Percentiles rank a stretch among this genome's conserved stretches.
Evolutionary conservation across 1,140 invertebrate species (phyloP).

Genomic region (Globodera rostochiensis): DNA sequence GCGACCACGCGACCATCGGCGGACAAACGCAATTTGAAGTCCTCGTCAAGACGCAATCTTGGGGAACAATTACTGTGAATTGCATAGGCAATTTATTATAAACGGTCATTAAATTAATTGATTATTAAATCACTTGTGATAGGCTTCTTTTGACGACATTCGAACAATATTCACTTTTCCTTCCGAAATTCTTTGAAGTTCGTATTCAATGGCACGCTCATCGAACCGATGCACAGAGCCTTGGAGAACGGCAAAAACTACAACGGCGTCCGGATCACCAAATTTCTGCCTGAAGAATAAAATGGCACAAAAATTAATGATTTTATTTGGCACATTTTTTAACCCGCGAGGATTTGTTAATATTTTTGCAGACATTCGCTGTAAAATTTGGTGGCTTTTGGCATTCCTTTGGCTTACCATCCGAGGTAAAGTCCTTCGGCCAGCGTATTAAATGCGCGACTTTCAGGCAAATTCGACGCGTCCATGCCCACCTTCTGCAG

Average conservation of each 20-base stretch:
- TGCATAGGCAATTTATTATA: conserved; percentile 22
- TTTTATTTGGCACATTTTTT: no score
- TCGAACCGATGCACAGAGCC: conserved; percentile 72
- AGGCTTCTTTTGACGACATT: conserved; percentile 72
- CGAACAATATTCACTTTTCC: conserved; percentile 75
- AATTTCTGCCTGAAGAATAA: background rate
- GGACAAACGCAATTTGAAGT: conserved; percentile 8
- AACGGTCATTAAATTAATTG: no score
- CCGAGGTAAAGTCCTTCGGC: conserved; percentile 52
- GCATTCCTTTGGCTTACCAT: conserved; percentile 43
- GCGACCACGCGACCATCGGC: conserved; percentile 77
- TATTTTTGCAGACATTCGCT: no score
- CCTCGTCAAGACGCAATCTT: conserved; percentile 41
- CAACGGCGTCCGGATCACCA: conserved; percentile 71
- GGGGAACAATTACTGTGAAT: no score
- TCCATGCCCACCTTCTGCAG: conserved; percentile 35
- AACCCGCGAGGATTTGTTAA: no score
- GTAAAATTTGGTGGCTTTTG: background rate
- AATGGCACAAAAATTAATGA: no score
- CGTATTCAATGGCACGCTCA: conserved; percentile 84
- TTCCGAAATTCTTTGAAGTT: conserved; percentile 71
- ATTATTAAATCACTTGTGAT: conserved; percentile 40
- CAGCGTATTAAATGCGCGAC: conserved; percentile 54
- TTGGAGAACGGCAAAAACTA: conserved; percentile 86
- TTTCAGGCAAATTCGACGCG: conserved; percentile 41